A percentile compares a stretch with the other conserved stretches of the same genome.
Evolutionary conservation across 2,113 vertebrate species (phyloP).

Genomic region (Menidia beryllina): DNA sequence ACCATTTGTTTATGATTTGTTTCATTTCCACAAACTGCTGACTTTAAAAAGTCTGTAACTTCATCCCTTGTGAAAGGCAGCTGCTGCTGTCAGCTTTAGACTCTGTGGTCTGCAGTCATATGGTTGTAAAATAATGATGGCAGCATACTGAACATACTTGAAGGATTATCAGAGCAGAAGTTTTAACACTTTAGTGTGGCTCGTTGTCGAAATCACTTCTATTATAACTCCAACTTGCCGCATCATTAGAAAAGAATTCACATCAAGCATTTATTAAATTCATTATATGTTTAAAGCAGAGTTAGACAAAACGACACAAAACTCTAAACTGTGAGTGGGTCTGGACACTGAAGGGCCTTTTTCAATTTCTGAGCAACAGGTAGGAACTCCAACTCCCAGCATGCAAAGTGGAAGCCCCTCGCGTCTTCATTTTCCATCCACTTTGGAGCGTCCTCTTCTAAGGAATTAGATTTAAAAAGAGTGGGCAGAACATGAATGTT

Average conservation of each 20-base stretch:
- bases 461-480: background rate
- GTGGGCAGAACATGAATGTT: background rate
- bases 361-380: slow-evolving; percentile 90
- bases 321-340: background rate
- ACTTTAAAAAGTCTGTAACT: slow-evolving; percentile 17
- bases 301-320: background rate
- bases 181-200: background rate
- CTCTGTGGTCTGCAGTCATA: background rate
- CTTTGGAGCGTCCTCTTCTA: slow-evolving; percentile 85
- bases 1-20: background rate
- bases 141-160: slow-evolving; percentile 3
- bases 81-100: background rate
- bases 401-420: slow-evolving; percentile 82
- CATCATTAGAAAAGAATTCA: background rate
- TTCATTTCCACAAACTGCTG: slow-evolving; percentile 3
- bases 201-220: background rate
- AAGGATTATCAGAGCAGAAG: background rate
- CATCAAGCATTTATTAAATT: background rate
- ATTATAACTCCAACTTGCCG: too few relatives aligned
- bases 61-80: slow-evolving; percentile 6
- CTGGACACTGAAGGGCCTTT: slow-evolving; percentile 78
- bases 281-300: background rate
- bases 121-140: background rate
- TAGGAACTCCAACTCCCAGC: slow-evolving; percentile 92
- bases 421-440: slow-evolving; percentile 77